A percentile compares a stretch with the other conserved stretches of the same genome.
Conservation (phyloP, 1,140 invertebrate species). For the Marisa cornuarietis region DNA sequence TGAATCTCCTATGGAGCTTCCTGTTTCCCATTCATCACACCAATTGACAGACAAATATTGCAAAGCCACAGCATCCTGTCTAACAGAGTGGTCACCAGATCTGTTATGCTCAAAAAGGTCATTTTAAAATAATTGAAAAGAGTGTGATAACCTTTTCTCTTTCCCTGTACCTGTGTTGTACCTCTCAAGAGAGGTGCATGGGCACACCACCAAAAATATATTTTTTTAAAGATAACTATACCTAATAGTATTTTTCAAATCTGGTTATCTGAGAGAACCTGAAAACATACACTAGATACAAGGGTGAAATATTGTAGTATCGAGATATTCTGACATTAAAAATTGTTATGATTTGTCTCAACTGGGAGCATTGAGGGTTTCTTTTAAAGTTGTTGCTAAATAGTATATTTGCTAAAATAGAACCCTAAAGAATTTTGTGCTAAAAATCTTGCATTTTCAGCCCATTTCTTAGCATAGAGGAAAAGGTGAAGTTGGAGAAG, state of each 20-base stretch:
- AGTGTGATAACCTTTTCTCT: neutral
- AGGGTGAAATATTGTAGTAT: neutral
- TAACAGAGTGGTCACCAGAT: neutral
- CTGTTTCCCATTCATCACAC: neutral
- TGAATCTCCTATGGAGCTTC: neutral
- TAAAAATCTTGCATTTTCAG: neutral
- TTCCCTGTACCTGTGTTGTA: neutral
- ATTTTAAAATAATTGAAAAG: neutral
- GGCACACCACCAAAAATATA: no score
- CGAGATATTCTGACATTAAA: neutral
- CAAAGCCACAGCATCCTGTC: neutral
- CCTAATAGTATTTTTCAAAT: neutral
- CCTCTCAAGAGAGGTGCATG: neutral
- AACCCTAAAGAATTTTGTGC: neutral
- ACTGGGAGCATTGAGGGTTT: neutral
- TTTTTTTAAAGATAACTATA: no score
- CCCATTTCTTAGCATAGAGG: neutral
- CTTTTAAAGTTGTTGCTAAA: no score
- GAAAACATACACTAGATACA: no score
- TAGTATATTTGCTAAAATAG: no score
- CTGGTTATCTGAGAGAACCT: neutral
- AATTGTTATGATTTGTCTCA: neutral
- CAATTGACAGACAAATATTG: neutral
- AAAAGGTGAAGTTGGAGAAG: slow-evolving; percentile 1
- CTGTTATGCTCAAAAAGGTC: neutral